Conservation (phyloP, 2,113 vertebrate species). For the Rhabdomys dilectus region DNA sequence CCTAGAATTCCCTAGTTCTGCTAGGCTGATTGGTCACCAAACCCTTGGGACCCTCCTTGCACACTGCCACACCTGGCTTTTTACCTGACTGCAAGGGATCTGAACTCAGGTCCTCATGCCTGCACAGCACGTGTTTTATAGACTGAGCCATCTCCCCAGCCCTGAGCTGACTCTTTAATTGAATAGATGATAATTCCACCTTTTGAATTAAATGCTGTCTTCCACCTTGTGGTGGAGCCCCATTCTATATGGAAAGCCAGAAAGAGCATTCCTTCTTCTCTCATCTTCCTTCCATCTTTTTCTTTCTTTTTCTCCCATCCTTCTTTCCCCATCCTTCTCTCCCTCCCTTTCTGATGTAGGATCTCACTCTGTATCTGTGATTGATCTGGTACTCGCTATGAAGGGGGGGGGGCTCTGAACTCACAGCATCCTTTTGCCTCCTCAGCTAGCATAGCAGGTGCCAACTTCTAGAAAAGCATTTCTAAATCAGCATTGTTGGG, state of each 20-base stretch:
- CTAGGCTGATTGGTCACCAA: background rate
- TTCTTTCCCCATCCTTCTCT: background rate
- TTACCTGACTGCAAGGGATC: background rate
- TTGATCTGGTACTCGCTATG: background rate
- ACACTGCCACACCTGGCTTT: background rate
- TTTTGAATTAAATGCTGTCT: background rate
- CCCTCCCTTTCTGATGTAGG: background rate
- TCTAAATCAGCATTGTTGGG: rapidly evolving
- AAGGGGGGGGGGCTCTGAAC: background rate
- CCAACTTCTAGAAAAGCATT: background rate
- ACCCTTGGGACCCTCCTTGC: background rate
- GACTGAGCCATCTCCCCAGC: background rate
- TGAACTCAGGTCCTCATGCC: background rate
- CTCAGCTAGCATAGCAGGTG: background rate
- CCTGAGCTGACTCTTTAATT: background rate
- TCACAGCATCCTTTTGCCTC: background rate
- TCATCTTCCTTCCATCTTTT: background rate
- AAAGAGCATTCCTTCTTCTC: background rate
- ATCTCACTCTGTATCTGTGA: background rate
- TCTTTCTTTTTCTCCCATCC: background rate
- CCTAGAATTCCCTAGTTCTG: background rate
- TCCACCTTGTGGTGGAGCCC: background rate
- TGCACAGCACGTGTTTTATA: background rate
- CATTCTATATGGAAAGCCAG: background rate
- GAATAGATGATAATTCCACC: background rate